These are phyloP conservation scores for Taphrorychus bicolor DNA, from an alignment of 2,888 invertebrate species.

Conservation along the genomic window DNA sequence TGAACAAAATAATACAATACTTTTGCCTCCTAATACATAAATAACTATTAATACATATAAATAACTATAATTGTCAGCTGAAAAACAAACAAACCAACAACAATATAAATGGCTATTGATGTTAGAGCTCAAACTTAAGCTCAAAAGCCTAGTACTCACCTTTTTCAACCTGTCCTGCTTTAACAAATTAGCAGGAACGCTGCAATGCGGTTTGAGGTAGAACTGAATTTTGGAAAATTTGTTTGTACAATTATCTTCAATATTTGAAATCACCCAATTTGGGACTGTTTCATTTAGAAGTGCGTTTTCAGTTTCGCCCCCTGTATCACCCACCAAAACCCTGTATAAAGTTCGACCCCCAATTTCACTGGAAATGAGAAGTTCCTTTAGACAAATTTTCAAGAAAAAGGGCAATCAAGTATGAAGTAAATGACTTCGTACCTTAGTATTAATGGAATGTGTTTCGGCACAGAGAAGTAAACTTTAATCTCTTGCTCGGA, in stretches of 20 bases:
- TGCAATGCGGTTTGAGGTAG: constrained; percentile 93
- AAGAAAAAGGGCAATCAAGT: background rate
- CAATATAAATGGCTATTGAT: background rate
- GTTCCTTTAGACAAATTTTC: background rate
- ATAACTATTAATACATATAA: too few species aligned
- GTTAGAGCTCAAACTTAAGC: too few species aligned
- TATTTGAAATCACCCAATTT: constrained; percentile 93
- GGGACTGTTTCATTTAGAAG: constrained; percentile 94
- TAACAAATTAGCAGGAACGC: constrained; percentile 67
- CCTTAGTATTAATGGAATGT: constrained; percentile 96
- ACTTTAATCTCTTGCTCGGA: constrained; percentile 77
- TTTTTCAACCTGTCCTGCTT: constrained; percentile 80
- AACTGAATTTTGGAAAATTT: constrained; percentile 98
- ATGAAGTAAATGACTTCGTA: constrained; percentile 51
- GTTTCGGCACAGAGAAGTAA: constrained; percentile 88
- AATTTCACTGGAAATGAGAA: constrained; percentile 77
- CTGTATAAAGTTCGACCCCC: constrained; percentile 95
- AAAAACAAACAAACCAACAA: too few species aligned
- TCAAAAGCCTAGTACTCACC: too few species aligned
- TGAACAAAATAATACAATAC: too few species aligned
- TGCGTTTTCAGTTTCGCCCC: constrained; percentile 92
- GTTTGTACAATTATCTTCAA: constrained; percentile 91
- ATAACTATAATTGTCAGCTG: too few species aligned
- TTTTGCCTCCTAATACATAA: too few species aligned
- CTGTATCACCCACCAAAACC: constrained; percentile 86